Base-by-base conservation (phyloP, 2,113 vertebrate genomes). In the Ariopsis seemanni region DNA sequence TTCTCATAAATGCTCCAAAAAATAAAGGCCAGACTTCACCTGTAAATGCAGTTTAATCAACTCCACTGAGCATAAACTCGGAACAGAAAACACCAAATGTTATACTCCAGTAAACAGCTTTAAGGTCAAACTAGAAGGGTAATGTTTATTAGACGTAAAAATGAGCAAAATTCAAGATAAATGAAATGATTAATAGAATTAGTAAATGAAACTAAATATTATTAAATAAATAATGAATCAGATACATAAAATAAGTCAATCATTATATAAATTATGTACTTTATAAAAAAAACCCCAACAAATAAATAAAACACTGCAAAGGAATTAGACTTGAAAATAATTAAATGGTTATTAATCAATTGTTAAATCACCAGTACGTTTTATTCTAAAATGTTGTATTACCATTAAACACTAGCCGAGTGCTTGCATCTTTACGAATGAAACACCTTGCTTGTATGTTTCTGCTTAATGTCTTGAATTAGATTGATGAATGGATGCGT, bases 1-100 rank as follows among this genome's bases (percentile, higher is more conserved):
- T 74, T 87, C 71, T 20, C 78, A 71, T 53, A 30, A 52, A 60
- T 20, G 15, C 72, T 86, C 30, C 42, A 48, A 87, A 87, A 62
- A 42, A 10, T 86, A 86, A 86, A 74, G 74, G 53, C 74, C 57
- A 14, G 7, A 67, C 84, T 82, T 62, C 84, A 82, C 62, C 88
- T 58, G 79, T 89, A 86, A 89, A 86, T 60, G 86, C 72, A 78
- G 58, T 74, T 82, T 55, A 83, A 69, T 86, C 79, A 82, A 50
- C 72, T 50, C 42, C 30, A 22, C 17, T 11, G 18, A 80, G 30
- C 52, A 71, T 27, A 52, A 69, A 60, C 17, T 50, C 42, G 5
- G 53, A 22, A 14, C 53, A 7, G 22, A 7, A 74, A 62, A 77
- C 62, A 14, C 12, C 52, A 48, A 4, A 60, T 1, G 27, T 5